A percentile compares a stretch with the other conserved stretches of the same genome.
Conservation (phyloP, 2,797 vertebrate species). For the Falco peregrinus region DNA sequence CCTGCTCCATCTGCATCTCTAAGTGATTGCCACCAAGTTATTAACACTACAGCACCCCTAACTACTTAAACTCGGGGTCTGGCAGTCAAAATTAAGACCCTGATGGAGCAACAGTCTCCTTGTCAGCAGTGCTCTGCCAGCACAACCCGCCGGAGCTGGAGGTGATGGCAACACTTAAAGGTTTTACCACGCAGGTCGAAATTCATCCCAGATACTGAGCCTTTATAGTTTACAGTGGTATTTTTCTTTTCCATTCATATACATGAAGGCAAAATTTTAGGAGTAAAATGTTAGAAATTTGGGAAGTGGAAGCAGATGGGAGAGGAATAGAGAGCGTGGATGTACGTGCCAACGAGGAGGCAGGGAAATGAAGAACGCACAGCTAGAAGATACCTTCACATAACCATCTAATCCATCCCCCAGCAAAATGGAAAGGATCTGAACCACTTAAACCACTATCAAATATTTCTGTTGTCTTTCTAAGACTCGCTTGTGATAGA, state of each 20-base stretch:
- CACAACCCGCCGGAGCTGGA: neutral
- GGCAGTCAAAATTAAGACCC: neutral
- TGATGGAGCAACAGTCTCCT: neutral
- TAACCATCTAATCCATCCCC: neutral
- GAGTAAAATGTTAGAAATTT: neutral
- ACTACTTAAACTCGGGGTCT: neutral
- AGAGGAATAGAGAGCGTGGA: neutral
- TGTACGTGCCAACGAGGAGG: neutral
- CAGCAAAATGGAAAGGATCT: neutral
- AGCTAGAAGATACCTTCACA: neutral
- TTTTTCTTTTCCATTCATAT: neutral
- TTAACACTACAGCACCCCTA: neutral
- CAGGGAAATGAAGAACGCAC: neutral
- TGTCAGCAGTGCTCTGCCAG: neutral
- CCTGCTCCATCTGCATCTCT: neutral
- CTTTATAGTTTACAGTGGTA: neutral
- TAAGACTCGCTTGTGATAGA: neutral
- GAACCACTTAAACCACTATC: neutral
- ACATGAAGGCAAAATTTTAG: neutral
- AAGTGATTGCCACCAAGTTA: fast-evolving
- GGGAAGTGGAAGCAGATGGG: slow-evolving; percentile 36
- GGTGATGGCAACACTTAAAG: neutral
- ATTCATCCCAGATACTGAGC: neutral
- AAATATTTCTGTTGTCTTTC: neutral
- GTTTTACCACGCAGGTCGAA: neutral